Evolutionary conservation across 2,113 vertebrate species (phyloP), one percentile per base, ranked within the genome.

Genomic region (Actenoides hombroni): DNA sequence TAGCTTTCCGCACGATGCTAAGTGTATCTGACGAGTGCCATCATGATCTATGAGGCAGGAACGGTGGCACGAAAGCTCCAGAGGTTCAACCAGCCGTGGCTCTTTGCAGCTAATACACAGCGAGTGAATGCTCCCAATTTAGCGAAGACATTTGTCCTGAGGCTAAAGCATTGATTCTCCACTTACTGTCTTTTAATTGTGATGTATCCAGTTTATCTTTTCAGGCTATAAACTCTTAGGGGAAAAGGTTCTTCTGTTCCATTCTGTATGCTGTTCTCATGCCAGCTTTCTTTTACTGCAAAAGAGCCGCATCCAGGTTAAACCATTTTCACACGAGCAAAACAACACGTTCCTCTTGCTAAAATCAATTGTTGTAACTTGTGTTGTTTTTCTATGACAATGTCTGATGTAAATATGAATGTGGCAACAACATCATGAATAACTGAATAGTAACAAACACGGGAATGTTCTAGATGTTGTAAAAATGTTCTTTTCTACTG

Each of bases 161-260:
- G 88, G 95, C 95, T 86, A 95, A 81, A 91, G 31, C 90, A 95
- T 57, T 61, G 83, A 96, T 95, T 93, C 57, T 84, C 40, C 76
- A 91, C 74, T 97, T 94, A 90, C 40, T 91, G 79, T 79, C 92
- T 84, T 95, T 94, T 93, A 96, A 95, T 96, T 92, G 88, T 84
- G 80, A 90, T 92, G 48, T 29, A 88, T 51, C 64, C 49, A 73
- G 63, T 96, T 90, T 83, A 90, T 89, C 80, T 82, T 88, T 88
- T 76, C 37, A 93, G 91, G 46, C 61, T 86, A 79, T 65, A 75
- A 89, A 59, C 44, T 82, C 90, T 49, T 54, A 39, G 23, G 60
- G 65, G 61, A 61, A 91, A 84, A 82, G 28, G 46, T 23, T 51
- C 5, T 75, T 71, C 51, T 53, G 53, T 59, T 77, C 53, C n/a